Conservation (phyloP, 2,888 invertebrate species). For the Alsophila aescularia region DNA sequence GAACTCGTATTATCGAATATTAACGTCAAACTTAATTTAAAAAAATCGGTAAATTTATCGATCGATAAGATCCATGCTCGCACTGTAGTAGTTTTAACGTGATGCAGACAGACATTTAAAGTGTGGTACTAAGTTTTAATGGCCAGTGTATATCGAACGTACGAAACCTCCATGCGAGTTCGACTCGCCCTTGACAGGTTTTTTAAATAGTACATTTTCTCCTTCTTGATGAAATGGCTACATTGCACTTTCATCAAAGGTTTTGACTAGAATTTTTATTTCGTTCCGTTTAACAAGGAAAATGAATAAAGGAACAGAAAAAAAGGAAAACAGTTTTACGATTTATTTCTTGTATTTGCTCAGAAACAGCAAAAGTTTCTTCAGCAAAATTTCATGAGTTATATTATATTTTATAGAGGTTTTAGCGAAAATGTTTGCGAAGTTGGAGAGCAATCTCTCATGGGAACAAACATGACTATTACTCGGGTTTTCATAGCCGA, state of each 20-base stretch:
- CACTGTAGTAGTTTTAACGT: no score
- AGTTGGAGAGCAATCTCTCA: slow-evolving; percentile 57
- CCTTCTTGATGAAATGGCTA: slow-evolving; percentile 16
- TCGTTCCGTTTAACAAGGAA: slow-evolving; percentile 8
- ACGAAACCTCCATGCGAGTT: no score
- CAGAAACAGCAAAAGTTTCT: slow-evolving; percentile 33
- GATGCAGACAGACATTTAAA: no score
- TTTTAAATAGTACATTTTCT: background rate
- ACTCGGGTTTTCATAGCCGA: slow-evolving; percentile 46
- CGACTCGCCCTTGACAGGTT: background rate
- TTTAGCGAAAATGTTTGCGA: slow-evolving; percentile 51
- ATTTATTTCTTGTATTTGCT: slow-evolving; percentile 16
- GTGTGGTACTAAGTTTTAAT: no score
- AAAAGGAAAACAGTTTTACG: slow-evolving; percentile 11
- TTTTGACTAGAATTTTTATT: slow-evolving; percentile 8
- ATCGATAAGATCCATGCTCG: no score
- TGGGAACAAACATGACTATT: slow-evolving; percentile 65
- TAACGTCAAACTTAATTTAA: no score
- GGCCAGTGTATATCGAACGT: no score
- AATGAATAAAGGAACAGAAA: slow-evolving; percentile 9
- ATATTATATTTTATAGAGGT: slow-evolving; percentile 47
- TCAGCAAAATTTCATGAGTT: slow-evolving; percentile 32
- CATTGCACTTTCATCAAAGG: slow-evolving; percentile 15
- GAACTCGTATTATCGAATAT: no score
- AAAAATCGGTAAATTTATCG: no score